These are phyloP conservation scores for Panthera leo DNA, from an alignment of 2,113 vertebrate species.

Conservation along the genomic window DNA sequence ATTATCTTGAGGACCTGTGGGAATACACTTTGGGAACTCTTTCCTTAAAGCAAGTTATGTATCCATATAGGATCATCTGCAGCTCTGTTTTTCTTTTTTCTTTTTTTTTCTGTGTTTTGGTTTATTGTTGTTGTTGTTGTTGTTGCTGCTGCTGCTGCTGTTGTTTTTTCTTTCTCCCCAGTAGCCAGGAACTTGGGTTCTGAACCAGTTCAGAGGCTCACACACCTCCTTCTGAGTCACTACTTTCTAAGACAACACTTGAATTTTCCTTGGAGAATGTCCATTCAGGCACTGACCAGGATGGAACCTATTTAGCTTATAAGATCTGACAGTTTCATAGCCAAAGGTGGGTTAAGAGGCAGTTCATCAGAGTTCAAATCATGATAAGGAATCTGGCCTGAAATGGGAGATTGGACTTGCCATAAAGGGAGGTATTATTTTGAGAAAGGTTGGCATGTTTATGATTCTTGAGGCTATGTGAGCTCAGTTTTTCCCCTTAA, in stretches of 20 bases:
- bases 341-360: slow-evolving; percentile 43
- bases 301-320: background rate
- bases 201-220: background rate
- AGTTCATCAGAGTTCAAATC: slow-evolving; percentile 62
- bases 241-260: slow-evolving; percentile 67
- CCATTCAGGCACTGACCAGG: slow-evolving; percentile 15
- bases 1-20: background rate
- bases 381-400: slow-evolving; percentile 52
- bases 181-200: slow-evolving; percentile 14
- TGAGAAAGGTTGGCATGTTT: slow-evolving; percentile 73
- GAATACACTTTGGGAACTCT: background rate
- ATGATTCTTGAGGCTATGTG: slow-evolving; percentile 75
- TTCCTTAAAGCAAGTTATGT: background rate
- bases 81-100: background rate
- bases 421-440: slow-evolving; percentile 66
- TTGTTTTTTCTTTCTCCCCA: background rate
- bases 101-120: no score
- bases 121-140: no score
- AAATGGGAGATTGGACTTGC: slow-evolving; percentile 23
- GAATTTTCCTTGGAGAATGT: slow-evolving; percentile 60
- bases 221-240: slow-evolving; percentile 44
- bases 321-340: slow-evolving; percentile 61
- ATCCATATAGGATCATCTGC: background rate
- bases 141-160: no score
- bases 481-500: slow-evolving; percentile 78